A percentile compares a stretch with the other conserved stretches of the same genome.
These are phyloP conservation scores for Lycia hirtaria DNA, from an alignment of 2,888 invertebrate genomes.

Conservation along the genomic window DNA sequence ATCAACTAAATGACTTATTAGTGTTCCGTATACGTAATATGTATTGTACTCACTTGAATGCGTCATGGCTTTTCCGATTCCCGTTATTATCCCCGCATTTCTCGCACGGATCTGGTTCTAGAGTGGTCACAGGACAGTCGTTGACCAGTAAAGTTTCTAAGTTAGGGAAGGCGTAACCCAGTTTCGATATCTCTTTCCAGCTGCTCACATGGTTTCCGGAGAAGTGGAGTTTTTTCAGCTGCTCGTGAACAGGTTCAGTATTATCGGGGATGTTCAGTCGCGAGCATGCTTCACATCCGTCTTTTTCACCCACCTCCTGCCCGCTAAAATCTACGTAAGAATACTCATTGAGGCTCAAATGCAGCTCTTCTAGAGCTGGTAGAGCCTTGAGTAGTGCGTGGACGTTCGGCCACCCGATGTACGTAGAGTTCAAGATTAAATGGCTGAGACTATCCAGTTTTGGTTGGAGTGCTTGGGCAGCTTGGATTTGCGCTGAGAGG, in stretches of 20 bases:
- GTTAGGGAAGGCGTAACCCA: constrained; percentile 94
- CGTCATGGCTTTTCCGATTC: constrained; percentile 86
- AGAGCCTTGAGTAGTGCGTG: constrained; percentile 90
- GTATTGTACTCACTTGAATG: constrained; percentile 81
- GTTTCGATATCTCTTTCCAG: constrained; percentile 93
- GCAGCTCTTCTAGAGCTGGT: constrained; percentile 94
- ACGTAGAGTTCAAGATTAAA: constrained; percentile 94
- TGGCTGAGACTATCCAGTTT: constrained; percentile 88
- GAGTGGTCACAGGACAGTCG: constrained; percentile 91
- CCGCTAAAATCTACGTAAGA: constrained; percentile 89
- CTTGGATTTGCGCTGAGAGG: constrained; percentile 89
- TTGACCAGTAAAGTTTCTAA: constrained; percentile 94
- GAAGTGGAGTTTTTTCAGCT: constrained; percentile 93
- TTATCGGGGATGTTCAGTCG: constrained; percentile 66
- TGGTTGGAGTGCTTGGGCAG: constrained; percentile 77
- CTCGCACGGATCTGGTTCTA: constrained; percentile 87
- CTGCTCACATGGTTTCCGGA: constrained; percentile 94
- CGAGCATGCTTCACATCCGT: constrained; percentile 73
- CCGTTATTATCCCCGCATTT: constrained; percentile 77
- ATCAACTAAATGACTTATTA: constrained; percentile 33
- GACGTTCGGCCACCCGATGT: constrained; percentile 93
- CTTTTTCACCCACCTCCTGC: constrained; percentile 66
- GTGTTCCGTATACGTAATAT: constrained; percentile 30
- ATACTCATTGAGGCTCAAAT: constrained; percentile 96
- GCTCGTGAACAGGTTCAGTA: constrained; percentile 84